Base-by-base conservation (phyloP, 2,113 vertebrate genomes). In the Caranx melampygus region DNA sequence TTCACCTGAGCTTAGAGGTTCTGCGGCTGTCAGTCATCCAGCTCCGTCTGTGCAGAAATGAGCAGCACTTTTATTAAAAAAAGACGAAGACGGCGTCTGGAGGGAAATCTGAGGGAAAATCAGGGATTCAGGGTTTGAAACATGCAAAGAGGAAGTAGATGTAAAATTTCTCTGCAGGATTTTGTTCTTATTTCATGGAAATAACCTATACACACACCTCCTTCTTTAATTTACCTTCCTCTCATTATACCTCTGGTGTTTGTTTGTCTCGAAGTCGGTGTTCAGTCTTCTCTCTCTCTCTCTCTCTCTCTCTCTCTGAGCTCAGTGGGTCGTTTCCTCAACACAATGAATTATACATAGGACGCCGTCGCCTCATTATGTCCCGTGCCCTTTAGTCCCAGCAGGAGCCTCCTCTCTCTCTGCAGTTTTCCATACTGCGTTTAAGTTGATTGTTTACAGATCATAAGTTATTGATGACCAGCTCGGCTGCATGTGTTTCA, bases 301-400 rank as follows among this genome's bases (percentile, higher is more conserved):
- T n/a, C n/a, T n/a, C n/a, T n/a, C n/a, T n/a, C n/a, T n/a, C n/a
- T 62, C 11, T 47, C 57, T 63, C 10, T 26, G 26, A 0, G n/a
- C 72, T 72, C 51, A 26, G 6, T 31, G 26, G 64, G 40, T 57
- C 1, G 74, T 76, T 40, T 58, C 33, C 63, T 42, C 45, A 34
- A 49, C 70, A 6, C 34, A 2, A 55, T 90, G 8, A 77, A 87
- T 91, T 69, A 80, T 89, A 74, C 35, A 85, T 59, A 6, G 1
- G 3, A 18, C 7, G 8, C 47, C 14, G 67, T 15, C 0, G 64
- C 62, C 80, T 87, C 75, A 70, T 89, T 84, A 77, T 34, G 78
- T 1, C 0, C 40, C 3, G 10, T 35, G 75, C 31, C 62, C 67
- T 81, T 79, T 81, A 13, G 47, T 57, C 75, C 52, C 62, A 4